Evolutionary conservation across 2,113 vertebrate genomes (phyloP), one percentile per base, ranked within the genome.

Genomic region (Dicaeum eximium): DNA sequence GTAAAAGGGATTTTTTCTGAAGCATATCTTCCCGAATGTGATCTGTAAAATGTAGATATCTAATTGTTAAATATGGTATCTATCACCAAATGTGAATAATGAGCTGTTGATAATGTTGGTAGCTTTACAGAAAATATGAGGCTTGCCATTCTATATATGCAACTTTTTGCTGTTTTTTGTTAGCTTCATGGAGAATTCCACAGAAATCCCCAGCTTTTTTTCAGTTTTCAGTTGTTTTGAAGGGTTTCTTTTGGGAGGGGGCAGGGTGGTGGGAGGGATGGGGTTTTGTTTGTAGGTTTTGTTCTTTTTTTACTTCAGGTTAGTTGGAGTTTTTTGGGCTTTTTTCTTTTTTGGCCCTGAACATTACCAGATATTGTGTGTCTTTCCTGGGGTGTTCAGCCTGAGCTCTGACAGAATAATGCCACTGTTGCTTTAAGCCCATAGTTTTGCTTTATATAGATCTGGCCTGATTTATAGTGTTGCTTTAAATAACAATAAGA

Each of bases 401-500:
- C 54, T 21, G 30, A 82, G 35, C 44, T 93, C 35, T 47, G 33
- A 56, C n/a, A 87, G 79, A 66, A 51, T 33, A 53, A 38, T 3
- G 7, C 11, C 0, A 1, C 88, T 96, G 71, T 88, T 88, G 35
- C 74, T 94, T 95, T 96, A 97, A 94, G 72, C 20, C n/a, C 47
- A 31, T 44, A 78, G 25, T 0, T 6, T 74, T 93, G 47, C 95
- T 96, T 90, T 96, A 86, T 90, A 80, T 91, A 95, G 56, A 64
- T 88, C 50, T 64, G 60, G 67, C 44, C 44, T 93, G 72, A 74
- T 95, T 96, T 94, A 78, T 77, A 86, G 51, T 42, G n/a, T 92
- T 94, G 87, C 89, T 95, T 97, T 95, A 96, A 94, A 90, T 95
- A 91, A 92, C 84, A 96, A 51, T 82, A 91, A 88, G 50, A 64